phyloP scores from a whole-genome alignment of 2,797 vertebrate species.

The Hafferia zeledoni region DNA sequence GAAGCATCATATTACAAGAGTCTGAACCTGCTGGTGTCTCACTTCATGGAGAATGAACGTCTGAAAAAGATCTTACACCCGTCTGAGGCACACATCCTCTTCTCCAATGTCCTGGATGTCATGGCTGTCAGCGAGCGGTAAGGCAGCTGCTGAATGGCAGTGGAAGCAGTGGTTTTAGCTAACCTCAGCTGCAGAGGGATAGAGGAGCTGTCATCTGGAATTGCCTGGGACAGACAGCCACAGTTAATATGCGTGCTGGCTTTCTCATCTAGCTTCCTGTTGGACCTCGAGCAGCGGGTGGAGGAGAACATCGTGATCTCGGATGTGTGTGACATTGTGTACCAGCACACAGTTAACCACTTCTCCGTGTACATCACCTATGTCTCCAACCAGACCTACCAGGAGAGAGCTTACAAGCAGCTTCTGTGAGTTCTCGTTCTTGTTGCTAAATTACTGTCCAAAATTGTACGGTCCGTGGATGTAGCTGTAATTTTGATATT shows the following conservation, averaged over 20 bases:
- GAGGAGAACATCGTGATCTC: slow-evolving; percentile 92
- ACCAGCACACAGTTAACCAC: slow-evolving; percentile 82
- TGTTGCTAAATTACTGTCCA: background rate
- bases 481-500: background rate
- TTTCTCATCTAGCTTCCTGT: slow-evolving; percentile 84
- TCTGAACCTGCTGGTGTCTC: slow-evolving; percentile 89
- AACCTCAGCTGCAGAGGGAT: background rate
- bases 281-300: slow-evolving; percentile 92
- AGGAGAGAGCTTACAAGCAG: slow-evolving; percentile 93
- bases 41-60: slow-evolving; percentile 89
- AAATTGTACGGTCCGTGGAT: background rate
- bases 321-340: slow-evolving; percentile 94
- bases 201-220: background rate
- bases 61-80: slow-evolving; percentile 89
- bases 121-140: slow-evolving; percentile 94
- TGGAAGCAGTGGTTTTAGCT: background rate
- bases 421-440: slow-evolving; percentile 85
- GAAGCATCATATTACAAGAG: slow-evolving; percentile 98
- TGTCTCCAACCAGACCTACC: slow-evolving; percentile 96
- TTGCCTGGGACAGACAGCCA: background rate
- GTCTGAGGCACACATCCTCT: slow-evolving; percentile 94
- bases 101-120: slow-evolving; percentile 95
- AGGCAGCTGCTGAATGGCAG: background rate
- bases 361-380: slow-evolving; percentile 94
- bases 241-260: background rate